Conservation (phyloP, 2,888 invertebrate genomes). For the Drosophila buzzatii region DNA sequence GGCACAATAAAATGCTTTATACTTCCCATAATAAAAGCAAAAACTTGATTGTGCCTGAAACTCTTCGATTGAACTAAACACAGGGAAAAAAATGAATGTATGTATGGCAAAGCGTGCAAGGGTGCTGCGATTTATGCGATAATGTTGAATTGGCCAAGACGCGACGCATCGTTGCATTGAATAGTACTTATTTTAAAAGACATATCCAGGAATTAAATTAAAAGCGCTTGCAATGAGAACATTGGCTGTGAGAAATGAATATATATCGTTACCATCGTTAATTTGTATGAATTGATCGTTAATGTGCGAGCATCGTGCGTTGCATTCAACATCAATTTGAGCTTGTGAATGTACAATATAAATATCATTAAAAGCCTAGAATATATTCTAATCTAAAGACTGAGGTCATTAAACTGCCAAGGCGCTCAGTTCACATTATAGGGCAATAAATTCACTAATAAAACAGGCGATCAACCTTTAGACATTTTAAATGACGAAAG, state of each 20-base stretch:
- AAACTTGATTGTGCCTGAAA: conserved; percentile 72
- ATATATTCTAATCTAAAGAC: not conserved
- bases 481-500: not conserved
- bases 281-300: conserved; percentile 1
- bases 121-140: conserved; percentile 58
- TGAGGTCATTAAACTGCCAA: not conserved
- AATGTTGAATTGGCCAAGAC: conserved; percentile 25
- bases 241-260: not conserved
- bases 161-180: conserved; percentile 23
- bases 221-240: not conserved
- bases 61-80: conserved; percentile 42
- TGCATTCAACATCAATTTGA: not conserved
- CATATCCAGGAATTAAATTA: conserved; percentile 20
- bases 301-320: conserved; percentile 7
- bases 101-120: conserved; percentile 21
- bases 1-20: conserved; percentile 71
- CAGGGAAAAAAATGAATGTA: conserved; percentile 20
- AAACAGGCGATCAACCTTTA: conserved; percentile 1
- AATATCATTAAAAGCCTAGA: not conserved
- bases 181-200: conserved; percentile 26
- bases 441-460: not conserved
- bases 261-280: not conserved
- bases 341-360: not conserved
- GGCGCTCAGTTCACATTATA: not conserved
- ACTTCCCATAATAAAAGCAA: conserved; percentile 64